phyloP scores from a whole-genome alignment of 1,140 invertebrate species.

The Megathymus violae region DNA sequence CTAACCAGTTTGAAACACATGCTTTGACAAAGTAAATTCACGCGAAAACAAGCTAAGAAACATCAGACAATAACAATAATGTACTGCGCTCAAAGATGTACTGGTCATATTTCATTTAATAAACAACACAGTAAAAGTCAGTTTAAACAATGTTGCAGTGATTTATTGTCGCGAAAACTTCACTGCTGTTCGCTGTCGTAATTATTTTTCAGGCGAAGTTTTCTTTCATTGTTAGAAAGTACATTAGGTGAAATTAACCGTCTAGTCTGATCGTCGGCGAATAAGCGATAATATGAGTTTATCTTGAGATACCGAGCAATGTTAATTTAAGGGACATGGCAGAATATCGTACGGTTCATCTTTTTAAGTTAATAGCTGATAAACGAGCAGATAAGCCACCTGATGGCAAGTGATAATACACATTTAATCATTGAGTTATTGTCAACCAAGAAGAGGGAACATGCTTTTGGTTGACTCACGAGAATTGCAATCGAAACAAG shows the following conservation, averaged over 20 bases:
- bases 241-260: slow-evolving; percentile 22
- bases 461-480: too few species aligned
- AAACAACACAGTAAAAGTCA: slow-evolving; percentile 33
- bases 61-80: background rate
- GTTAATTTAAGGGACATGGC: too few species aligned
- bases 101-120: slow-evolving; percentile 20
- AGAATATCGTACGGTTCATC: too few species aligned
- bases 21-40: background rate
- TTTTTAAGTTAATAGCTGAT: too few species aligned
- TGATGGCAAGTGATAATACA: too few species aligned
- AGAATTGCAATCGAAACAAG: too few species aligned
- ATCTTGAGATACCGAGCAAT: too few species aligned
- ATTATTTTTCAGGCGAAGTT: slow-evolving; percentile 29
- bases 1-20: background rate
- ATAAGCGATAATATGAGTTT: background rate
- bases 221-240: slow-evolving; percentile 32
- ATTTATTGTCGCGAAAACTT: slow-evolving; percentile 30
- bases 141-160: slow-evolving; percentile 29
- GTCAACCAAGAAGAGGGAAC: too few species aligned
- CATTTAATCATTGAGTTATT: too few species aligned
- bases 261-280: background rate
- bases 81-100: background rate
- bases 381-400: too few species aligned
- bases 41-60: background rate
- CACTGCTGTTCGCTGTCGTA: slow-evolving; percentile 20